Evolutionary conservation across 2,888 invertebrate genomes (phyloP).

Genomic region (Andrena marginata): DNA sequence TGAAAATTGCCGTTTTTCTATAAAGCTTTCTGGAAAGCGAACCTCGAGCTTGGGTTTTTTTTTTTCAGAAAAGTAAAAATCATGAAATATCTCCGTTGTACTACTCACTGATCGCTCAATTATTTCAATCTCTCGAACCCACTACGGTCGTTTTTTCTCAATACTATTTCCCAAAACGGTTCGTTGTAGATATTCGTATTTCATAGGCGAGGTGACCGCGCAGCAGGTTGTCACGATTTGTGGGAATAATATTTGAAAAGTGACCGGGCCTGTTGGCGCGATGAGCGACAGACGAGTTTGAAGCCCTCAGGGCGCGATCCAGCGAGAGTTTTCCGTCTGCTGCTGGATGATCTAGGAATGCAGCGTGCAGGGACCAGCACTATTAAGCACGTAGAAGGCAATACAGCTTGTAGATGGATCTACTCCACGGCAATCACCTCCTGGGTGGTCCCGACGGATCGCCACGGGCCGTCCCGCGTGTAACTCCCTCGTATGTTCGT

Average conservation of each 20-base stretch:
- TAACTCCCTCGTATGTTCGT: conserved; percentile 64
- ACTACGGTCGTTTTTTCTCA: too few relatives aligned
- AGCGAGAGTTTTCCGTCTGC: conserved; percentile 60
- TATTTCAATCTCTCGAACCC: too few relatives aligned
- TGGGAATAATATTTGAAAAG: not conserved
- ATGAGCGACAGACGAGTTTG: conserved; percentile 45
- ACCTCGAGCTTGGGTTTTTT: too few relatives aligned
- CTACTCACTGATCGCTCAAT: too few relatives aligned
- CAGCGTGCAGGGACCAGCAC: conserved; percentile 54
- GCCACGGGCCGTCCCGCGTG: conserved; percentile 74
- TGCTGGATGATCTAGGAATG: conserved; percentile 76
- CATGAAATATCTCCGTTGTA: too few relatives aligned
- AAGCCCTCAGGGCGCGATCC: conserved; percentile 44
- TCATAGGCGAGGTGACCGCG: not conserved
- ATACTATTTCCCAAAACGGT: too few relatives aligned
- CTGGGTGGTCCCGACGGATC: conserved; percentile 79
- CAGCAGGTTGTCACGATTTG: not conserved
- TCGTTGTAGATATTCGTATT: too few relatives aligned
- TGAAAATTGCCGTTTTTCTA: too few relatives aligned
- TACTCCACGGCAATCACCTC: conserved; percentile 81
- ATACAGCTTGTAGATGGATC: conserved; percentile 68
- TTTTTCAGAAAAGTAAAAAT: too few relatives aligned
- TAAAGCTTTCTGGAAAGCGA: too few relatives aligned
- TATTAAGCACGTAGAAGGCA: conserved; percentile 66
- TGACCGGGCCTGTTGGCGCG: not conserved